Base-by-base conservation (phyloP, 1,140 invertebrate genomes). In the Ptiloglossa arizonensis region DNA sequence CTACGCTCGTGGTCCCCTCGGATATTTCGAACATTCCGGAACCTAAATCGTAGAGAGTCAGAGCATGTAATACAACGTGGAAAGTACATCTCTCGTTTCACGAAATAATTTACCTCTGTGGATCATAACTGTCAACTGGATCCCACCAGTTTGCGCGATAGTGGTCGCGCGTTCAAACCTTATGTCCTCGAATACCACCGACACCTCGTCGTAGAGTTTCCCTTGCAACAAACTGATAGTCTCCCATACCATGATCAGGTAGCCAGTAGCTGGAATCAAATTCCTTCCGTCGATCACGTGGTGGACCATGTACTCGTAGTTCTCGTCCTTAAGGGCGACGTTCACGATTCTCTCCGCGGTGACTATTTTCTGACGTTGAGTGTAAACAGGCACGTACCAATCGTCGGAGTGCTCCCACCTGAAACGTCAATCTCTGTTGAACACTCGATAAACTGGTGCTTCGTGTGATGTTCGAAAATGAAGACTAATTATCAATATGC, bases 331-430 rank as follows among this genome's bases (percentile, higher is more conserved):
- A 0, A 96, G 90, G 38, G 95, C 94, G 69, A 96, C 92, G 24
- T 93, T 89, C 15, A 96, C 92, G 0, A 91, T 90, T 64, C 95
- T 91, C 82, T 96, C 95, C 2, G 95, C 95, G 13, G 94, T 94
- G 74, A 93, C 94, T 76, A 95, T 94, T 86, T 94, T 95, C 72
- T 94, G 93, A 87, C 94, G 94, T 52, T 93, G 92, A 29, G 92
- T 92, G 79, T 94, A 95, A 5, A 93, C 92, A 3, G 94, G 95
- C 2, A 95, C 95, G 73, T 94, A 95, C 95, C 95, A 96, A 81
- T 95, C 94, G 80, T 97, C 95, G 11, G 94, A 95, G 90, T 99
- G 98, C 88, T 99, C 97, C 98, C 98, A 99, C 79, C 95, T 95
- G 1, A 6, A 77, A 97, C 17, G 27, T 9, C 9, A 35, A 77